Conservation (phyloP, 2,888 invertebrate species). For the Mesorhabditis belari region DNA sequence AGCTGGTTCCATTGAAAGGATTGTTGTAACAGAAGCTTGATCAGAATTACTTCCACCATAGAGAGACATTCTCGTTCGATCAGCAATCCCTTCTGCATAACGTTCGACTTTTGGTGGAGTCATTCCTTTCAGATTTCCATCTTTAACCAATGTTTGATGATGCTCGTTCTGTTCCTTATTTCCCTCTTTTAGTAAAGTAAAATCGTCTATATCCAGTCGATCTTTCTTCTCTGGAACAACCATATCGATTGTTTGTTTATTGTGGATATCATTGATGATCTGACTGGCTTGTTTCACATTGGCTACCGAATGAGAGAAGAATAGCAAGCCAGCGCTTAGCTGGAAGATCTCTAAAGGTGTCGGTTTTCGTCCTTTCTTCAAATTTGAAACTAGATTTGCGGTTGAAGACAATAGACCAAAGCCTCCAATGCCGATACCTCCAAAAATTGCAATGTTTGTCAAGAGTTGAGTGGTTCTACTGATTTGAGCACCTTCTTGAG, state of each 20-base stretch:
- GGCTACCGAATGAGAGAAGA: neutral
- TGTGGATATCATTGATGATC: too few species aligned
- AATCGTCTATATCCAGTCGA: too few species aligned
- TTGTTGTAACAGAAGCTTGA: neutral
- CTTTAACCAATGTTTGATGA: too few species aligned
- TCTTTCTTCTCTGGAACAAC: too few species aligned
- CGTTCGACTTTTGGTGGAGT: neutral
- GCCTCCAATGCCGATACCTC: neutral
- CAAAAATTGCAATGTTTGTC: neutral
- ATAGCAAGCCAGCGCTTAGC: neutral
- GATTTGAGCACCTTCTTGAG: neutral
- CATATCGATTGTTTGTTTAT: too few species aligned
- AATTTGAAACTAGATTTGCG: neutral
- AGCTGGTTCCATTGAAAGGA: neutral
- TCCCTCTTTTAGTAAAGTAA: too few species aligned
- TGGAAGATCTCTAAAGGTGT: neutral
- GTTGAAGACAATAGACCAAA: neutral
- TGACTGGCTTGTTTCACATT: neutral
- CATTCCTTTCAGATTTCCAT: too few species aligned
- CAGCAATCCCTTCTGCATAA: neutral
- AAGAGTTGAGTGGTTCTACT: neutral
- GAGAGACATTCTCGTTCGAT: neutral
- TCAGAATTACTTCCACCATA: neutral
- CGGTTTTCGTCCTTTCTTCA: neutral
- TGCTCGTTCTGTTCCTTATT: too few species aligned